Conservation (phyloP, 1,140 invertebrate genomes). For the Drosophila nikananu region DNA sequence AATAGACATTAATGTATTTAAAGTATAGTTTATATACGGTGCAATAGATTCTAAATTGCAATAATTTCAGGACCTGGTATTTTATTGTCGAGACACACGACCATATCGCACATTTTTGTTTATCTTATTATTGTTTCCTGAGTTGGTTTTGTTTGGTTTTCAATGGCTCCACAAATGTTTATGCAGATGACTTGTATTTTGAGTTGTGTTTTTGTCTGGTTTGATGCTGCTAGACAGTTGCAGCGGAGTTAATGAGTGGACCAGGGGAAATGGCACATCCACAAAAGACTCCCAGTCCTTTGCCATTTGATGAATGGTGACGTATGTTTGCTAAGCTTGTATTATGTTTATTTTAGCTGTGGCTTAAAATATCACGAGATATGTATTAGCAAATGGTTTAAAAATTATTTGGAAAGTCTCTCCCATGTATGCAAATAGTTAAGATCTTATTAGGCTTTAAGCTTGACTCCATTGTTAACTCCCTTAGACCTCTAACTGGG, state of each 20-base stretch:
- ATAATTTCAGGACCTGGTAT: neutral
- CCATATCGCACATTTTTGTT: constrained; percentile 29
- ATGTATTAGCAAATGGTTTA: neutral
- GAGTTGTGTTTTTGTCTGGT: constrained; percentile 71
- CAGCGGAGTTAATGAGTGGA: neutral
- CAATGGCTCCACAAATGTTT: constrained; percentile 81
- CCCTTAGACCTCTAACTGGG: neutral
- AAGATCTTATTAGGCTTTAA: neutral
- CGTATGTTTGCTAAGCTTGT: constrained; percentile 68
- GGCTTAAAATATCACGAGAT: neutral
- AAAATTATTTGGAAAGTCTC: neutral
- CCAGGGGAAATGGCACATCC: constrained; percentile 1
- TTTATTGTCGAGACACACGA: constrained; percentile 3
- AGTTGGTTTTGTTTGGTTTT: constrained; percentile 66
- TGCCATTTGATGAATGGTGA: constrained; percentile 61
- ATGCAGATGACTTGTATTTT: constrained; percentile 83
- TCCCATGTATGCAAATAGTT: neutral
- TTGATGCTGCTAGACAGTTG: constrained; percentile 26
- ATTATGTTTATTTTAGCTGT: constrained; percentile 60
- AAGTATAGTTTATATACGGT: neutral
- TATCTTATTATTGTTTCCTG: constrained; percentile 54
- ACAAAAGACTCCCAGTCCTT: constrained; percentile 26
- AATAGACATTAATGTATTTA: neutral
- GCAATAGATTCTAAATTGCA: too few relatives aligned
- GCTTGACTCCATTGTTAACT: neutral